Evolutionary conservation across 2,888 invertebrate species (phyloP), one percentile per base, ranked within the genome.

Genomic region (Petrophora chlorosata): DNA sequence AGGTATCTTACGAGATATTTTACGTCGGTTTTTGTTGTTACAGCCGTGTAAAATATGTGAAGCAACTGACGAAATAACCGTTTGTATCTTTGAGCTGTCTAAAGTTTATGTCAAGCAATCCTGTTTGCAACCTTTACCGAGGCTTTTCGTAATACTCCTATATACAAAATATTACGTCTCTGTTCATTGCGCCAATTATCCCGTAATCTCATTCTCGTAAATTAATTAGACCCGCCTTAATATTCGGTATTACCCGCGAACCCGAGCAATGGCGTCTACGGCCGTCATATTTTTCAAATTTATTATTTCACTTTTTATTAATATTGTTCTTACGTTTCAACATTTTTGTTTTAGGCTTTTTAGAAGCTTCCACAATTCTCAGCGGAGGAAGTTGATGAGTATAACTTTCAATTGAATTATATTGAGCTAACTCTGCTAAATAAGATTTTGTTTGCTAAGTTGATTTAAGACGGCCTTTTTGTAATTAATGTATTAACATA

Each of bases 221-320:
- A 73, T 71, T 73, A 67, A 69, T 73, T 71, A 67, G 56, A 61
- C 55, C 44, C 45, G 53, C 57, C 60, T 62, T 63, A 65, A 66
- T 68, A 63, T 63, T 63, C 36, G 43, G 25, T 15, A 25, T 41
- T 41, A 22, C 35, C 10, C 34, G 25, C 32, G 29, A 34, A 42
- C 32, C 32, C 41, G 14, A 28, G 59, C 46, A 56, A 34, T 43
- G 49, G 59, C 61, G 56, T 55, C 53, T 54, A n/a, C n/a, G n/a
- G 51, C 56, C 57, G 50, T 52, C 53, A 48, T 48, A 30, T 59
- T 52, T 34, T 28, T 26, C 13, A 39, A 50, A 50, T 50, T 50
- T 43, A 49, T 39, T 29, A 28, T 38, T 16, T 39, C 33, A 30
- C 16, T 32, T 35, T 44, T 39, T 34, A 43, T 43, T 48, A 43